Evolutionary conservation across 2,888 invertebrate species (phyloP).

Genomic region (Hymenopus coronatus): DNA sequence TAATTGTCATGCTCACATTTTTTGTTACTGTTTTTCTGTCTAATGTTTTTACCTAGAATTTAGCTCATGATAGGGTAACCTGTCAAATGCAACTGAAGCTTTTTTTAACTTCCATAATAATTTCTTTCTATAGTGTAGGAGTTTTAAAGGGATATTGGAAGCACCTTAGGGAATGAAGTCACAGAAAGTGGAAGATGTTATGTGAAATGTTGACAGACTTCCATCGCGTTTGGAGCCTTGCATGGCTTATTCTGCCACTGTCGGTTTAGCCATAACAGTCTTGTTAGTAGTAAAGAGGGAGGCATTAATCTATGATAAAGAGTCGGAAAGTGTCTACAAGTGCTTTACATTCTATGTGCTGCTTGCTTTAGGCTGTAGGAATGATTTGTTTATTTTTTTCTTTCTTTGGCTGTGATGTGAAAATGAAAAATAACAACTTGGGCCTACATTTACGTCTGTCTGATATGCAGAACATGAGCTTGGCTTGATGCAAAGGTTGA

Average conservation of each 20-base stretch:
- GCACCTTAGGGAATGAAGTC: slow-evolving; percentile 3
- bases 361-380: slow-evolving; percentile 18
- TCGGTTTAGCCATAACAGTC: neutral
- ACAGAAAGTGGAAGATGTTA: neutral
- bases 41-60: neutral
- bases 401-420: slow-evolving; percentile 21
- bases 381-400: slow-evolving; percentile 2
- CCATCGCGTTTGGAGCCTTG: neutral
- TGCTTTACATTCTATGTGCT: slow-evolving; percentile 17
- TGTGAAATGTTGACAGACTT: neutral
- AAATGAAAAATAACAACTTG: neutral
- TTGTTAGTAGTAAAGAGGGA: neutral
- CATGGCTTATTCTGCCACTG: slow-evolving; percentile 13
- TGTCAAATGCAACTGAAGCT: neutral
- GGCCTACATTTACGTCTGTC: neutral
- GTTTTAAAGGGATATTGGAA: neutral
- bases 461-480: neutral
- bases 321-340: neutral
- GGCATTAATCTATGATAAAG: neutral
- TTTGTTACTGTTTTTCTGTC: neutral
- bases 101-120: neutral
- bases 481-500: neutral
- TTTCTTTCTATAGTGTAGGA: neutral
- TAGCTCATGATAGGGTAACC: neutral
- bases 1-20: slow-evolving; percentile 1